A percentile compares a stretch with the other conserved stretches of the same genome.
Conservation (phyloP, 2,113 vertebrate genomes). For the Ellobius talpinus region DNA sequence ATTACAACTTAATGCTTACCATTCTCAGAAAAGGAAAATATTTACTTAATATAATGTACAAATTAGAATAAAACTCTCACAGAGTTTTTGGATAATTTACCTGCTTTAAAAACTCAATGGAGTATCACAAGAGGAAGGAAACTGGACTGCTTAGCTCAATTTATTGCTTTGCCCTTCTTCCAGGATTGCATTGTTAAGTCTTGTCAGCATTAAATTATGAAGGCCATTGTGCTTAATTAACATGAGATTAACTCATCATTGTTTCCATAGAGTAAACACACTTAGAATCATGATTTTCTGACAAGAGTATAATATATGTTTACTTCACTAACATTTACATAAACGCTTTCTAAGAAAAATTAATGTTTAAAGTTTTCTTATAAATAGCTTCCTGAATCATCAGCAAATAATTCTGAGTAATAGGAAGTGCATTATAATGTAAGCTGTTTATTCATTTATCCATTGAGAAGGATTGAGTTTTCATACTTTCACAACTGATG, state of each 20-base stretch:
- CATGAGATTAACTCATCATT: constrained; percentile 38
- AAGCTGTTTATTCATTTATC: background rate
- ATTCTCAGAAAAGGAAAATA: background rate
- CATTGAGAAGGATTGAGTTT: background rate
- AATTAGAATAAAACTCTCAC: background rate
- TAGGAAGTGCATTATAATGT: background rate
- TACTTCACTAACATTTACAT: constrained; percentile 25
- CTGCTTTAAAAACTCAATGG: background rate
- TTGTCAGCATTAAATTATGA: constrained; percentile 51
- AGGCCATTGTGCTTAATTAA: constrained; percentile 51
- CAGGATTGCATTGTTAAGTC: constrained; percentile 19
- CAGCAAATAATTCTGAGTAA: background rate
- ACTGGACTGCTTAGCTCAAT: constrained; percentile 8
- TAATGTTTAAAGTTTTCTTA: constrained; percentile 4
- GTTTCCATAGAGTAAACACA: background rate
- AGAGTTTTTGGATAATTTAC: background rate
- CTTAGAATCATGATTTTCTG: constrained; percentile 36
- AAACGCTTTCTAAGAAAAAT: constrained; percentile 20
- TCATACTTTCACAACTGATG: background rate
- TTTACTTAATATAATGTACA: background rate
- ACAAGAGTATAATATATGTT: constrained; percentile 21
- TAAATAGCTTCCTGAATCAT: background rate
- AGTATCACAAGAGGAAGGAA: background rate
- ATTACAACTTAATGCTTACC: background rate
- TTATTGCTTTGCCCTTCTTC: constrained; percentile 51